phyloP scores from a whole-genome alignment of 2,113 vertebrate genomes.

The Mugil cephalus region DNA sequence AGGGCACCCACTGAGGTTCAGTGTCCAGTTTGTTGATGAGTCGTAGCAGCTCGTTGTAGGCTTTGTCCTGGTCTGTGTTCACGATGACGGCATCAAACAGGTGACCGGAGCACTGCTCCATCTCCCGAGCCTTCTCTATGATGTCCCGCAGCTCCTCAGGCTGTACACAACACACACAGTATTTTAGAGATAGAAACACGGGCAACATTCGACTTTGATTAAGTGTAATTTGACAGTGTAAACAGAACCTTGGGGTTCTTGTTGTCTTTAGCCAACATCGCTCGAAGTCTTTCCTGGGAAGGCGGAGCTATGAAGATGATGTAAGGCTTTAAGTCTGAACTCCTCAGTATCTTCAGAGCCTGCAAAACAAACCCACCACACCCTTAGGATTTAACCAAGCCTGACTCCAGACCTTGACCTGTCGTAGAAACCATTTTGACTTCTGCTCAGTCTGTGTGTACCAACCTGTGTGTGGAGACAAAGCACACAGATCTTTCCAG shows the following conservation, averaged over 20 bases:
- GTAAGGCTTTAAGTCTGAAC: constrained; percentile 97
- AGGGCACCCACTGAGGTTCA: constrained; percentile 98
- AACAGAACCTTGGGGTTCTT: constrained; percentile 94
- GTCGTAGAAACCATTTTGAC: too few relatives aligned
- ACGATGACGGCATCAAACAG: constrained; percentile 96
- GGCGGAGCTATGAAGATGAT: constrained; percentile 99
- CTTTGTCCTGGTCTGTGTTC: constrained; percentile 96
- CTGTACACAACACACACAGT: constrained; percentile 71
- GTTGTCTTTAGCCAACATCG: constrained; percentile 94
- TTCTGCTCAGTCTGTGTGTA: not conserved
- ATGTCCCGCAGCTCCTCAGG: constrained; percentile 97
- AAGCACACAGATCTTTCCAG: constrained; percentile 96
- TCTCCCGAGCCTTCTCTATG: constrained; percentile 97
- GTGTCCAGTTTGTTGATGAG: constrained; percentile 99
- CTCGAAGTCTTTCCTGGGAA: constrained; percentile 95
- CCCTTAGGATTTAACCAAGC: not conserved
- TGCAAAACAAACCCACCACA: constrained; percentile 66
- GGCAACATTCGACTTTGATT: not conserved
- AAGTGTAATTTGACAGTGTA: not conserved
- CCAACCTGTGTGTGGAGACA: constrained; percentile 96
- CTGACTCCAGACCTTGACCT: too few relatives aligned
- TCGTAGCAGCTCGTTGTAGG: constrained; percentile 91
- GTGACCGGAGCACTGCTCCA: constrained; percentile 98
- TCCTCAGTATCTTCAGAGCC: constrained; percentile 94
- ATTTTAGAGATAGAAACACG: not conserved